Base-by-base conservation (phyloP, 2,888 invertebrate genomes). In the Aspidapion aeneum region DNA sequence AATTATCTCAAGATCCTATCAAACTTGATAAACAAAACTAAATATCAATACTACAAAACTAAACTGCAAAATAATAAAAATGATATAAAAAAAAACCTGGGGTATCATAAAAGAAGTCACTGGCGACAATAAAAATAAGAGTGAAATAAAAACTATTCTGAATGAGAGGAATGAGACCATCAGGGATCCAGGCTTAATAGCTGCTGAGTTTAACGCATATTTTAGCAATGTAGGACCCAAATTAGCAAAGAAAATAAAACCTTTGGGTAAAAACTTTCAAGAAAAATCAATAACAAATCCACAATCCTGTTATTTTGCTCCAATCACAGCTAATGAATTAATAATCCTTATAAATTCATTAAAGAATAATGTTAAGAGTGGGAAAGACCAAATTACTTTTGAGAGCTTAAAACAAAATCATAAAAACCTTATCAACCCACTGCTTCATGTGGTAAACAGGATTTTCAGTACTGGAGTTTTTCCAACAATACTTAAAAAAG, bases 21-120 rank as follows among this genome's bases (percentile, higher is more conserved):
- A 21, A 60, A 60, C 16, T 58, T 2, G 22, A 60, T 58, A 58
- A 60, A 60, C 21, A 60, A 58, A 22, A 35, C 57, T 58, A 57
- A 60, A 58, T 18, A 57, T 58, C 21, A 59, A n/a, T n/a, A n/a
- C n/a, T n/a, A n/a, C n/a, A n/a, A n/a, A n/a, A n/a, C n/a, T n/a
- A n/a, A n/a, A n/a, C n/a, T 58, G 16, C n/a, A 17, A 21, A 18
- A 60, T 21, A 59, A 19, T 35, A 17, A 12, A 60, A 56, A 60
- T 58, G 56, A 60, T 21, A 19, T 57, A 58, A 59, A 60, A 58
- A 21, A 60, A 21, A 56, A 48, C 17, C 18, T 60, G 60, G 56
- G 19, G 19, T 12, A n/a, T 49, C 17, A 59, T 59, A 12, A 55
- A 55, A 55, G 18, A 17, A 17, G n/a, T 17, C 9, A 16, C n/a